phyloP scores from a whole-genome alignment of 2,113 vertebrate genomes.

The Trochalopteron elliotii region DNA sequence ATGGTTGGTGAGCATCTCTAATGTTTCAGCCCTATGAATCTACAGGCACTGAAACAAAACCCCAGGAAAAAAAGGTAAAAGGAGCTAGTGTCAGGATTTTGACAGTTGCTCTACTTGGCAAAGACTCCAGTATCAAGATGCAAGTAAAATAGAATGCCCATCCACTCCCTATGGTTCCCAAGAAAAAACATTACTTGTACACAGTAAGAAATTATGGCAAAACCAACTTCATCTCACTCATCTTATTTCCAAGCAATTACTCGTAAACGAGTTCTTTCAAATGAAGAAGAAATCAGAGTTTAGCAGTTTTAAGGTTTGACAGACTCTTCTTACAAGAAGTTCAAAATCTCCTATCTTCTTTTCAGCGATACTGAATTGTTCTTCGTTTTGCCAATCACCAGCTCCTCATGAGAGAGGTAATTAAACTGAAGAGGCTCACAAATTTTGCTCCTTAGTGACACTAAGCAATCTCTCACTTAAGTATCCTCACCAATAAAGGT shows the following conservation, averaged over 20 bases:
- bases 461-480: neutral
- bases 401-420: neutral
- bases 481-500: neutral
- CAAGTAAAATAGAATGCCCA: neutral
- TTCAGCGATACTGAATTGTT: neutral
- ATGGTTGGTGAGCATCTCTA: neutral
- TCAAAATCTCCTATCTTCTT: neutral
- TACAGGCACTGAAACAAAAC: conserved; percentile 9
- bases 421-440: neutral
- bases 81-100: neutral
- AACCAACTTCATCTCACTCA: neutral
- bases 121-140: neutral
- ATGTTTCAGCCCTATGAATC: neutral
- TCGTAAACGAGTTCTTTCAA: neutral
- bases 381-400: neutral
- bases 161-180: neutral
- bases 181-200: neutral
- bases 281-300: neutral
- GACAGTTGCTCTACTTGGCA: neutral
- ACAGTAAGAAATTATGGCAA: neutral
- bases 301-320: neutral
- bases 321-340: neutral
- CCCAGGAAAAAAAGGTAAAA: neutral
- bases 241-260: neutral
- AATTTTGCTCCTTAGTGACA: neutral